These are phyloP conservation scores for Myiozetetes cayanensis DNA, from an alignment of 2,113 vertebrate genomes.

Conservation along the genomic window DNA sequence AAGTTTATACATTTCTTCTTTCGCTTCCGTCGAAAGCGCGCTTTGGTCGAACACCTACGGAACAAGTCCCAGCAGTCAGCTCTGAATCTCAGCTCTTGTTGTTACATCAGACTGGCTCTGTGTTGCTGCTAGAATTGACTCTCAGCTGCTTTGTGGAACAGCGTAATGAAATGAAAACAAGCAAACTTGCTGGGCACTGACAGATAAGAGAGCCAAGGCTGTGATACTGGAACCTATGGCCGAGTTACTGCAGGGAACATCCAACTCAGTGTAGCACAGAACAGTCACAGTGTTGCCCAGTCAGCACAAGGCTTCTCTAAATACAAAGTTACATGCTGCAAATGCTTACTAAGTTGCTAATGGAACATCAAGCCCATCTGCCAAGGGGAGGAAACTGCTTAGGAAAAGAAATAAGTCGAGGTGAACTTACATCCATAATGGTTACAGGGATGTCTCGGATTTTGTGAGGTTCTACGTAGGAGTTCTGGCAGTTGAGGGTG, in stretches of 20 bases:
- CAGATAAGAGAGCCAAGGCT: neutral
- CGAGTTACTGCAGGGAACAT: neutral
- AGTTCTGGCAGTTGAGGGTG: slow-evolving; percentile 98
- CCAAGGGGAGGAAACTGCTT: neutral
- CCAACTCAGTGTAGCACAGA: neutral
- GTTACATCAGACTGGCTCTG: neutral
- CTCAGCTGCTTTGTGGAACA: neutral
- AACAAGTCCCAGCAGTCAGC: neutral
- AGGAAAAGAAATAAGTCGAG: neutral
- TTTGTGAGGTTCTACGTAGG: slow-evolving; percentile 97
- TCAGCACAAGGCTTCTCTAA: neutral
- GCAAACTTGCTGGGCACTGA: neutral
- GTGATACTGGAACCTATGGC: fast-evolving
- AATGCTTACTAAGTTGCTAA: neutral
- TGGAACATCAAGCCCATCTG: neutral
- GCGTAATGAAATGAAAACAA: neutral
- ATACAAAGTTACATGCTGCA: neutral
- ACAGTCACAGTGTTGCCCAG: neutral
- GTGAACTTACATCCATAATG: slow-evolving; percentile 91
- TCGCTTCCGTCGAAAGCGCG: slow-evolving; percentile 92
- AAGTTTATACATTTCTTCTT: slow-evolving; percentile 98
- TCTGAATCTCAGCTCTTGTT: neutral
- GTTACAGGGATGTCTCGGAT: slow-evolving; percentile 94
- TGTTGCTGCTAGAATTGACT: neutral
- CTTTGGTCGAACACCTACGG: slow-evolving; percentile 96